These are phyloP conservation scores for Oreohelix idahoensis DNA, from an alignment of 1,140 invertebrate genomes.

Conservation along the genomic window DNA sequence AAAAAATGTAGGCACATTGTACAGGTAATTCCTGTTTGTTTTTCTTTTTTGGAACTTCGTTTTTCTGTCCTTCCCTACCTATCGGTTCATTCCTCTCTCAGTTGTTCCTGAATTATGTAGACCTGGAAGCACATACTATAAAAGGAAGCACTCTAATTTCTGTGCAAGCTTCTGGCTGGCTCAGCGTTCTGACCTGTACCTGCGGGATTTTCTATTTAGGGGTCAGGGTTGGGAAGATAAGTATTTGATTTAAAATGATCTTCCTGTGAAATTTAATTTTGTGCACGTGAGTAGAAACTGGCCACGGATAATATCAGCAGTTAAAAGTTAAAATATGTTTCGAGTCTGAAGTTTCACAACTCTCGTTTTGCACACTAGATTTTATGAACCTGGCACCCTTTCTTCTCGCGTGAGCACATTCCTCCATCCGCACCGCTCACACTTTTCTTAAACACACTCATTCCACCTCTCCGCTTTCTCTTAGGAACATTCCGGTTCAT, in stretches of 20 bases:
- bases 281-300: neutral
- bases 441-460: neutral
- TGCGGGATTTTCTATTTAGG: neutral
- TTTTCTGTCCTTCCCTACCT: too few relatives aligned
- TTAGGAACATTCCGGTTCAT: neutral
- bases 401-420: neutral
- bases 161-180: neutral
- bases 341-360: too few relatives aligned
- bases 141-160: neutral
- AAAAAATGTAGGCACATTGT: too few relatives aligned
- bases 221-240: neutral
- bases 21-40: too few relatives aligned
- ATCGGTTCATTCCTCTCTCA: too few relatives aligned
- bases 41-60: too few relatives aligned
- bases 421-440: neutral
- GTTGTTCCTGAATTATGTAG: too few relatives aligned
- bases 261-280: neutral
- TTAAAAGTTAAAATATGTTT: neutral
- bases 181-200: neutral
- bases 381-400: too few relatives aligned
- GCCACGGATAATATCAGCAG: neutral
- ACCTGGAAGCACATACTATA: constrained; percentile 6
- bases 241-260: too few relatives aligned
- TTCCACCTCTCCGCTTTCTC: neutral
- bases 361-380: too few relatives aligned